A percentile compares a stretch with the other conserved stretches of the same genome.
Conservation (phyloP, 2,888 invertebrate genomes). For the Petrophora chlorosata region DNA sequence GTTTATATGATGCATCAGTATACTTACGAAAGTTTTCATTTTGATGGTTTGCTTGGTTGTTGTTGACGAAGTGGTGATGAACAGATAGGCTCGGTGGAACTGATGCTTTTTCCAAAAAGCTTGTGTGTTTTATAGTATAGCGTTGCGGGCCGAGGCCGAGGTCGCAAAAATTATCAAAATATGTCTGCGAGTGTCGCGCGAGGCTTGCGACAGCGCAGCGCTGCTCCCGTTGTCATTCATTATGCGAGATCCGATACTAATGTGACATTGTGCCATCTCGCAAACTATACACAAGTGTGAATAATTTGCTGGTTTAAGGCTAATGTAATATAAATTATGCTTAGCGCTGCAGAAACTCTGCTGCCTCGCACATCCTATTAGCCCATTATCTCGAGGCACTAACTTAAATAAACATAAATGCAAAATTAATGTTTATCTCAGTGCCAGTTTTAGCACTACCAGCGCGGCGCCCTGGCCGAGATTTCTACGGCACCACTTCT, state of each 20-base stretch:
- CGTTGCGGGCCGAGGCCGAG: conserved; percentile 21
- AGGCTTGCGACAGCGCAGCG: conserved; percentile 36
- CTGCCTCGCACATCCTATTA: background rate
- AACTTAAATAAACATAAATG: no score
- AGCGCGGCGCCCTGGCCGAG: no score
- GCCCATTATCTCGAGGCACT: background rate
- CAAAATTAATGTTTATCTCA: no score
- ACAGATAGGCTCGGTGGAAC: conserved; percentile 17
- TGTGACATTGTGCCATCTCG: conserved; percentile 28
- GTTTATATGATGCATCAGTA: no score
- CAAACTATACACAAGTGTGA: conserved; percentile 6
- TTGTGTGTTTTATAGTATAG: conserved; percentile 37
- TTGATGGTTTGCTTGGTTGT: conserved; percentile 22
- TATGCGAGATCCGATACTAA: conserved; percentile 19
- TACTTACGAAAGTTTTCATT: conserved; percentile 57
- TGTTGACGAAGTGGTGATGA: conserved; percentile 21
- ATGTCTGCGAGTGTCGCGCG: background rate
- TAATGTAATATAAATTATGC: no score
- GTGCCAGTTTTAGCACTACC: no score
- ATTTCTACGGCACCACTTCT: no score
- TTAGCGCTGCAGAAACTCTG: background rate
- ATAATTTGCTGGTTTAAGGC: conserved; percentile 4
- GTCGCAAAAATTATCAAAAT: conserved; percentile 40
- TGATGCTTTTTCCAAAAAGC: conserved; percentile 28
- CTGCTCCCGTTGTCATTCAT: conserved; percentile 32